Conservation (phyloP, 2,888 invertebrate species). For the Cryptophagus acutangulus region DNA sequence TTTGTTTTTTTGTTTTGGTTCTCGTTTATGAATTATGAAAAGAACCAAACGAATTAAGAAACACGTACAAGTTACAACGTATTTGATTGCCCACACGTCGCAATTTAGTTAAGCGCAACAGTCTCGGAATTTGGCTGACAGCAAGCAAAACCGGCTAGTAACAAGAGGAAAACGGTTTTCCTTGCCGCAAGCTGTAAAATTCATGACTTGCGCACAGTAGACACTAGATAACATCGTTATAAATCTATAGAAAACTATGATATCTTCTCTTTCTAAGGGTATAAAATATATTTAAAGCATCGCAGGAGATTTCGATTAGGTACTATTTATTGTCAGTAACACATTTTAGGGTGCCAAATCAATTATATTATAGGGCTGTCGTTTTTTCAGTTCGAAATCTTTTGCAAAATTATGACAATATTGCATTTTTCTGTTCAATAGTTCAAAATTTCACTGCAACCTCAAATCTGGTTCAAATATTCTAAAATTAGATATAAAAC, state of each 20-base stretch:
- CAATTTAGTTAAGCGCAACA: constrained; percentile 26
- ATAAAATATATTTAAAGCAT: constrained; percentile 47
- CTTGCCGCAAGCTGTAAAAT: constrained; percentile 29
- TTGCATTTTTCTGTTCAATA: no score
- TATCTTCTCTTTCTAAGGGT: constrained; percentile 45
- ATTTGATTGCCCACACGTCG: constrained; percentile 39
- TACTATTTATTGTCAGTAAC: not conserved
- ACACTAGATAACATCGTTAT: constrained; percentile 45
- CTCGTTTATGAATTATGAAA: not conserved
- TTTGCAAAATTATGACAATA: no score
- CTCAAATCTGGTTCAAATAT: no score
- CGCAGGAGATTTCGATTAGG: no score
- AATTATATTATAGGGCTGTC: no score
- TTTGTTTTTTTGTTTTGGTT: not conserved
- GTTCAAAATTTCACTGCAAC: no score
- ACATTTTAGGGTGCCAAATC: no score
- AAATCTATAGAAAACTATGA: constrained; percentile 50
- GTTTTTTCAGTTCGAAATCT: no score
- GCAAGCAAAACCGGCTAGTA: constrained; percentile 26
- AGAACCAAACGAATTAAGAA: constrained; percentile 16
- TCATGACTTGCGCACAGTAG: constrained; percentile 33
- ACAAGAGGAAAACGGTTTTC: constrained; percentile 22
- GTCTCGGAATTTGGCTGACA: constrained; percentile 23
- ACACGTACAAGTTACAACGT: constrained; percentile 30
- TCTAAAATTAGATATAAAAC: no score